phyloP scores from a whole-genome alignment of 2,888 invertebrate genomes.

The Meteorus cinctellus region DNA sequence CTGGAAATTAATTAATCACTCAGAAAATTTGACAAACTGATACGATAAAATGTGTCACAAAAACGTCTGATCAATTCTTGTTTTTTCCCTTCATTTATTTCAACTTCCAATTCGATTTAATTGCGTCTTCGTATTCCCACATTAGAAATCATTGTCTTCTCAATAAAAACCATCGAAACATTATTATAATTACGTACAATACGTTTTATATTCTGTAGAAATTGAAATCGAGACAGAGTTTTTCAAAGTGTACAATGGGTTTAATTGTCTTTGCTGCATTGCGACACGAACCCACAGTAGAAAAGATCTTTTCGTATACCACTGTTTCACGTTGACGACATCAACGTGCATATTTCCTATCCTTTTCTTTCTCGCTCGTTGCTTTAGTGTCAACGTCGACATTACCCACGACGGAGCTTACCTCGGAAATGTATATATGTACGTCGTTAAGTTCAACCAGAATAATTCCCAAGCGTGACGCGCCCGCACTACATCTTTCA shows the following conservation, averaged over 20 bases:
- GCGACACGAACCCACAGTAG: slow-evolving; percentile 49
- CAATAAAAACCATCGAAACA: slow-evolving; percentile 1
- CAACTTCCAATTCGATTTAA: not conserved
- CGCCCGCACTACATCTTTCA: slow-evolving; percentile 38
- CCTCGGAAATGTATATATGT: slow-evolving; percentile 40
- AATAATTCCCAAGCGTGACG: slow-evolving; percentile 54
- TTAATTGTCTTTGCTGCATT: slow-evolving; percentile 54
- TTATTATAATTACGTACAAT: not conserved
- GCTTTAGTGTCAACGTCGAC: slow-evolving; percentile 40
- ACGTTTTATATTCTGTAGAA: slow-evolving; percentile 28
- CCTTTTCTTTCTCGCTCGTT: slow-evolving; percentile 27
- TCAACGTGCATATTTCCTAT: not conserved
- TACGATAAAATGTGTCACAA: too few relatives aligned
- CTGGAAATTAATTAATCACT: too few relatives aligned
- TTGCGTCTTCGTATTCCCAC: not conserved
- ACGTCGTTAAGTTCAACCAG: slow-evolving; percentile 55
- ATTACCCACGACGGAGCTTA: slow-evolving; percentile 46
- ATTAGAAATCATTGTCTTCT: not conserved
- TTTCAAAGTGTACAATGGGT: slow-evolving; percentile 46
- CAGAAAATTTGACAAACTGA: too few relatives aligned
- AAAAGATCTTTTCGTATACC: slow-evolving; percentile 43
- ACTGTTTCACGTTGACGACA: slow-evolving; percentile 45
- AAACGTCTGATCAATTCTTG: too few relatives aligned
- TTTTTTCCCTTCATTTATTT: not conserved
- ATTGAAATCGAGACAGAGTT: slow-evolving; percentile 34